phyloP scores from a whole-genome alignment of 2,797 vertebrate species.

The Alfaro cultratus region DNA sequence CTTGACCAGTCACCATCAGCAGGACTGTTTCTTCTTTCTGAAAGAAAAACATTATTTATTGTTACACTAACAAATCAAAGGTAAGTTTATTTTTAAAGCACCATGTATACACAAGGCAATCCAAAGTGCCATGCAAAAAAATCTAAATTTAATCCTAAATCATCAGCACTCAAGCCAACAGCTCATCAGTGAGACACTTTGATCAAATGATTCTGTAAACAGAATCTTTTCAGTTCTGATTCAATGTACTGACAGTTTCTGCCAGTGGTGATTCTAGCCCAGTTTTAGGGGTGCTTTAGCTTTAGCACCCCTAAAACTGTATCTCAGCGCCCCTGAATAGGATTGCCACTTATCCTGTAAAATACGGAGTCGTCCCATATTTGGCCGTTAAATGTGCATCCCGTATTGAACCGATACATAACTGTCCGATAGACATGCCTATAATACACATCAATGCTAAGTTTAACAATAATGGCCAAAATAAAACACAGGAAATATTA shows the following conservation, averaged over 20 bases:
- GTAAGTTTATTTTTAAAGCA: neutral
- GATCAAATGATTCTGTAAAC: neutral
- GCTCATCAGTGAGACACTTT: neutral
- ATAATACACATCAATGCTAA: no score
- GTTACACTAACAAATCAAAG: neutral
- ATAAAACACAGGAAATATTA: no score
- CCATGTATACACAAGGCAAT: neutral
- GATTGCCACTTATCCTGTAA: no score
- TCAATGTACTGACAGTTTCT: neutral
- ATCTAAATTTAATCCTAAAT: neutral
- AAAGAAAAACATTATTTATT: slow-evolving; percentile 16
- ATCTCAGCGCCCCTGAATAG: no score
- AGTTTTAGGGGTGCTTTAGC: no score
- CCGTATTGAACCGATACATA: no score
- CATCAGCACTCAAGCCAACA: neutral
- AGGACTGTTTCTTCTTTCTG: slow-evolving; percentile 75
- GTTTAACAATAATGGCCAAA: no score
- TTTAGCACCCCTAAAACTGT: no score
- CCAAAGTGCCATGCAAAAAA: neutral
- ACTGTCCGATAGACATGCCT: no score
- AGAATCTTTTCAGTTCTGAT: neutral
- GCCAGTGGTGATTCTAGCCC: no score
- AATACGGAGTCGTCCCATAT: no score
- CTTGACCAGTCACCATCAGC: slow-evolving; percentile 83
- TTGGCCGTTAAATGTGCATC: no score